phyloP scores from a whole-genome alignment of 1,140 invertebrate species.

The Paraescarpia echinospica region DNA sequence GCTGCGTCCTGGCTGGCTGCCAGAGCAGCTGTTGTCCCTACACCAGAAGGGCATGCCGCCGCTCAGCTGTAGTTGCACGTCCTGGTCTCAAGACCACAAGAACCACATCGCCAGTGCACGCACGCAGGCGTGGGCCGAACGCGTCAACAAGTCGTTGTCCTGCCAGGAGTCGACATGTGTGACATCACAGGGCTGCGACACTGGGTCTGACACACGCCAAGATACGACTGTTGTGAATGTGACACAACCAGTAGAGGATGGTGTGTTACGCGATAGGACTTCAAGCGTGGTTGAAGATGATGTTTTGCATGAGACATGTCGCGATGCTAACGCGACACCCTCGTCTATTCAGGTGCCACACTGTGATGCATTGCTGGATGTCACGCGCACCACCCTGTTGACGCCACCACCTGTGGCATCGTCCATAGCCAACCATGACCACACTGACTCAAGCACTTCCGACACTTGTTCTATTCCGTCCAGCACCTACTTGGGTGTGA shows the following conservation, averaged over 20 bases:
- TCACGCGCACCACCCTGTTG: neutral
- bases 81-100: neutral
- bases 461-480: neutral
- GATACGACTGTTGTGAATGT: neutral
- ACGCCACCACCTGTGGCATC: neutral
- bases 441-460: neutral
- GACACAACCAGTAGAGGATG: neutral
- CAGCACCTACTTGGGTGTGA: neutral
- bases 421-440: neutral
- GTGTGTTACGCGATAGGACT: neutral
- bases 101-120: neutral
- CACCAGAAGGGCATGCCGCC: neutral
- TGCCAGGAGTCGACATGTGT: neutral
- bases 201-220: neutral
- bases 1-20: conserved; percentile 23
- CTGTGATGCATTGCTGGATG: neutral
- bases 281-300: neutral
- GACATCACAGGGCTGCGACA: neutral
- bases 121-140: conserved; percentile 10
- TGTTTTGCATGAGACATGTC: neutral
- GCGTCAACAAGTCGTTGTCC: conserved; percentile 2
- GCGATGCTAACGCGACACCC: neutral
- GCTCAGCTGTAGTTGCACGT: neutral
- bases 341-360: neutral
- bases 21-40: neutral